Evolutionary conservation across 1,140 invertebrate species (phyloP).

Genomic region (Helicoverpa armigera): DNA sequence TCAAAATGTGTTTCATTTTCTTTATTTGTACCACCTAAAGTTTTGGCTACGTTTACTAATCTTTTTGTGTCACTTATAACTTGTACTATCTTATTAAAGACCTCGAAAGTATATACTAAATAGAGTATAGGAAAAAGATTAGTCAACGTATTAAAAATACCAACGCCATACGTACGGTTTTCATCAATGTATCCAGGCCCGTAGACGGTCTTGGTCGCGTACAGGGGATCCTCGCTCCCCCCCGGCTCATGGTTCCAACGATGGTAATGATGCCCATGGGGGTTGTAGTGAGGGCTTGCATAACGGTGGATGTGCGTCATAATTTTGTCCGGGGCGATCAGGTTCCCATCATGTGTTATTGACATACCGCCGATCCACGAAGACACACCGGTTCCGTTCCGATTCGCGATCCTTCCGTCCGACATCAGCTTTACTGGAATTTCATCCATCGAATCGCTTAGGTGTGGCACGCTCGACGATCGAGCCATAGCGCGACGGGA

Average conservation of each 20-base stretch:
- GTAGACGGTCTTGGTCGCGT: constrained; percentile 84
- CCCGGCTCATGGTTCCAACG: constrained; percentile 83
- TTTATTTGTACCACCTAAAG: constrained; percentile 53
- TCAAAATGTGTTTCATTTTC: constrained; percentile 46
- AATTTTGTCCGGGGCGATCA: constrained; percentile 83
- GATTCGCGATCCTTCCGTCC: constrained; percentile 78
- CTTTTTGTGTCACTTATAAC: constrained; percentile 48
- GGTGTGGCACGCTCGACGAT: constrained; percentile 72
- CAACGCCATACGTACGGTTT: constrained; percentile 81
- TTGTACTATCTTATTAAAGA: neutral
- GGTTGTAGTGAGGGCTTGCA: constrained; percentile 83
- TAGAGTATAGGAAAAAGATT: constrained; percentile 59
- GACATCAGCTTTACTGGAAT: constrained; percentile 86
- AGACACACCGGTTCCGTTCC: constrained; percentile 76
- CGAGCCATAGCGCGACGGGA: constrained; percentile 76
- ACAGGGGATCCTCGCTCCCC: constrained; percentile 79
- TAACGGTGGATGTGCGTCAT: constrained; percentile 82
- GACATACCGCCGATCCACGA: constrained; percentile 85
- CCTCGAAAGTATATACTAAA: constrained; percentile 38
- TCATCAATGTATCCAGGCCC: constrained; percentile 84
- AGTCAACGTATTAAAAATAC: constrained; percentile 64
- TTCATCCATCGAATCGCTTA: constrained; percentile 83
- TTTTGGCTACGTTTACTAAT: constrained; percentile 66
- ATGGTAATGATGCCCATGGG: constrained; percentile 80
- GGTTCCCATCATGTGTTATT: constrained; percentile 83